A percentile compares a stretch with the other conserved stretches of the same genome.
Conservation (phyloP, 2,888 invertebrate species). For the Epistrophe grossulariae region DNA sequence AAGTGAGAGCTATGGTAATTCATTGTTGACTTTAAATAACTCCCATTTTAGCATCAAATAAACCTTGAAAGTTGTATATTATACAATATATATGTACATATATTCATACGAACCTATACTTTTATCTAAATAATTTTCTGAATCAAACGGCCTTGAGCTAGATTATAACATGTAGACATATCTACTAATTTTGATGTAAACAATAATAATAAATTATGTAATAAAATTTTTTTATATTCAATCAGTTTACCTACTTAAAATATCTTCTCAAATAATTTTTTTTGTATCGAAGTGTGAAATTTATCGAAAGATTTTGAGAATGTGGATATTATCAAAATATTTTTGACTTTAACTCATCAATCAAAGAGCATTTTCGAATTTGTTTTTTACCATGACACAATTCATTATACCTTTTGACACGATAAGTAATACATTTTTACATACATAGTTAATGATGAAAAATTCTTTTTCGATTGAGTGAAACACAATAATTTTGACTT, state of each 20-base stretch:
- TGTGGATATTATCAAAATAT: not conserved
- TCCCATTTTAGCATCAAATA: not conserved
- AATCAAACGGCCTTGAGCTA: slow-evolving; percentile 16
- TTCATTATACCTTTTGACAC: not conserved
- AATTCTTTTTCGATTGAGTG: not conserved
- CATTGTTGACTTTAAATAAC: not conserved
- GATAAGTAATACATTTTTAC: not conserved
- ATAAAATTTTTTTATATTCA: not conserved
- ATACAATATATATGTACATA: not conserved
- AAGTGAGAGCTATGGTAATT: not conserved
- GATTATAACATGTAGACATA: slow-evolving; percentile 1
- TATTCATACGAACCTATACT: not conserved
- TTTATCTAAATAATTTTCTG: not conserved
- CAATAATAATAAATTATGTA: slow-evolving; percentile 3
- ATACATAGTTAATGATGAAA: not conserved
- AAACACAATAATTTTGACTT: not conserved
- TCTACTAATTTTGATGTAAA: slow-evolving; percentile 24
- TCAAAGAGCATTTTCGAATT: not conserved
- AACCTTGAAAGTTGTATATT: not conserved
- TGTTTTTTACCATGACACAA: not conserved
- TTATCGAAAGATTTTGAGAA: not conserved
- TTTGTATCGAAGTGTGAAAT: slow-evolving; percentile 2
- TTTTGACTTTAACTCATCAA: not conserved
- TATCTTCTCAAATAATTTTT: not conserved
- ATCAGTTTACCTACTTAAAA: not conserved